A percentile compares a stretch with the other conserved stretches of the same genome.
Evolutionary conservation across 2,113 vertebrate genomes (phyloP).

Genomic region (Cercopithecus mona): DNA sequence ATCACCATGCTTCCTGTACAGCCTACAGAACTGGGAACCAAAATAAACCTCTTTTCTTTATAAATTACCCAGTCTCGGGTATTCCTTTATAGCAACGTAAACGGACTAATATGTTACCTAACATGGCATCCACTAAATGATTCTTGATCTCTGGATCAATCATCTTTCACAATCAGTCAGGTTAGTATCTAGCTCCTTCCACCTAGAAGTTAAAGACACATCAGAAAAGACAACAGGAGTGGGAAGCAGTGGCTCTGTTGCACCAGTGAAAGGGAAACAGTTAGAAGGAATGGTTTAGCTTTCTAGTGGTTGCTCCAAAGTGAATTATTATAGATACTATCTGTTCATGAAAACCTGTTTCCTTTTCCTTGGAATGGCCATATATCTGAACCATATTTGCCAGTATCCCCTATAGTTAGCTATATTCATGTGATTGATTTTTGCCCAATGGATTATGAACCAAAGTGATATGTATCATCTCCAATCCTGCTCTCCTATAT

Average conservation of each 20-base stretch:
- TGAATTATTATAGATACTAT: background rate
- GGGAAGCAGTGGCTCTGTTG: background rate
- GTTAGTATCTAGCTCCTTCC: background rate
- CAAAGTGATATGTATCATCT: conserved; percentile 11
- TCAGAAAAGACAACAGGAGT: background rate
- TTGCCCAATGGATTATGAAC: background rate
- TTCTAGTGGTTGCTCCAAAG: background rate
- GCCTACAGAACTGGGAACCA: no score
- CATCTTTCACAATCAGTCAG: background rate
- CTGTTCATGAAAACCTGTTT: background rate
- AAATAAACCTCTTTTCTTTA: no score
- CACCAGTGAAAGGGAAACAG: background rate
- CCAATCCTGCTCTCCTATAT: background rate
- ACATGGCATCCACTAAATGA: background rate
- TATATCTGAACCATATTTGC: background rate
- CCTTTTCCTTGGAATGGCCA: background rate
- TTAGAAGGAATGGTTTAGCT: background rate
- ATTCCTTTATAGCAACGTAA: no score
- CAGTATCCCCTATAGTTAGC: background rate
- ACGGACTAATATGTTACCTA: background rate
- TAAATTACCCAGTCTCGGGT: no score
- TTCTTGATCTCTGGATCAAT: conserved; percentile 22
- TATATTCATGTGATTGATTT: background rate
- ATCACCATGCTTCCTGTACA: no score
- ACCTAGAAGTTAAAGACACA: background rate